A percentile compares a stretch with the other conserved stretches of the same genome.
Evolutionary conservation across 2,113 vertebrate species (phyloP).

Genomic region (Lepisosteus oculatus): DNA sequence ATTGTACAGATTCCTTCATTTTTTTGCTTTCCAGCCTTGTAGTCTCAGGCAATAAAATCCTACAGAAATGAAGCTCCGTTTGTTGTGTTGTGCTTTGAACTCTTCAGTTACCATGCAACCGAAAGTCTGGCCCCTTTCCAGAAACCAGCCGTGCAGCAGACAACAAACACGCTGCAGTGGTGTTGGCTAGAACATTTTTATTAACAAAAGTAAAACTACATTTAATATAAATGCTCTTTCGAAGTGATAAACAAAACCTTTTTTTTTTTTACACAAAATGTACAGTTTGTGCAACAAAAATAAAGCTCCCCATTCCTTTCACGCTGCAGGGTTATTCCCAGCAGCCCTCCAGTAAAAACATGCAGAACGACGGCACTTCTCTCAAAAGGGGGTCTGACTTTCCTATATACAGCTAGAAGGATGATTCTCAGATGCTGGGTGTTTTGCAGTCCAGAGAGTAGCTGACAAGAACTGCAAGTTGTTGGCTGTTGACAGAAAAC

Average conservation of each 20-base stretch:
- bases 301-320: conserved; percentile 5
- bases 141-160: too few species aligned
- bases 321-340: conserved; percentile 31
- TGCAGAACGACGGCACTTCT: conserved; percentile 30
- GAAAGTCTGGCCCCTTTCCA: too few species aligned
- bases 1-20: conserved; percentile 46
- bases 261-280: conserved; percentile 22
- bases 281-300: conserved; percentile 39
- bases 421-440: conserved; percentile 1
- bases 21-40: conserved; percentile 53
- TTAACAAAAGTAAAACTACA: conserved; percentile 56
- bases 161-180: not conserved
- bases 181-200: conserved; percentile 34
- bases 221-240: too few species aligned
- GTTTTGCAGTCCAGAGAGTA: conserved; percentile 12
- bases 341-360: conserved; percentile 37
- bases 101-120: too few species aligned
- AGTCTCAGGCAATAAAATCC: conserved; percentile 49
- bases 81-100: conserved; percentile 6
- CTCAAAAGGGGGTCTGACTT: too few species aligned
- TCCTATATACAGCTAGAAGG: not conserved
- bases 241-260: not conserved
- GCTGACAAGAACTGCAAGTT: conserved; percentile 19
- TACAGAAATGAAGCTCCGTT: conserved; percentile 2
- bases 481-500: too few species aligned